Evolutionary conservation across 2,797 vertebrate species (phyloP).

Genomic region (Onychomys leucogaster): DNA sequence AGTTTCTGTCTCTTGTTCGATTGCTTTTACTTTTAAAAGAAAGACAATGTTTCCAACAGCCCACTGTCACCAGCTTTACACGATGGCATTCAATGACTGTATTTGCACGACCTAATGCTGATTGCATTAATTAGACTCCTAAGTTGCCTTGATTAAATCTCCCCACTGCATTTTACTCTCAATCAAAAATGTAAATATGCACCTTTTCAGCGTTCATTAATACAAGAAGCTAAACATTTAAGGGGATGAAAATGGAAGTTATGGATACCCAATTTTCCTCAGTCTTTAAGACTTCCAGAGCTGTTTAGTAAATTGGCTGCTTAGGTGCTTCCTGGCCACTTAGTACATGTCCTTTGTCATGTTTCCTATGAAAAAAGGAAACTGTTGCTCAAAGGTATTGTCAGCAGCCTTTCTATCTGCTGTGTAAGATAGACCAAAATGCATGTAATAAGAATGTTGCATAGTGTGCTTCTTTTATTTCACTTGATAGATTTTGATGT

Average conservation of each 20-base stretch:
- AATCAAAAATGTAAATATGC: conserved; percentile 88
- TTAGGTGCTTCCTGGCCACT: conserved; percentile 78
- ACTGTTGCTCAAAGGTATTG: conserved; percentile 69
- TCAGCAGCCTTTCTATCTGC: conserved; percentile 70
- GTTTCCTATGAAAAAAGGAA: conserved; percentile 68
- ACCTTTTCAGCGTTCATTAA: conserved; percentile 87
- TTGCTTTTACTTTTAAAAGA: conserved; percentile 70
- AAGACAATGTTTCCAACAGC: conserved; percentile 62
- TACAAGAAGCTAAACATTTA: conserved; percentile 83
- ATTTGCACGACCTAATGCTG: conserved; percentile 90
- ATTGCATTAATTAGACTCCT: conserved; percentile 90
- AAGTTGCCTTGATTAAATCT: conserved; percentile 90
- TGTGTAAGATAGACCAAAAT: conserved; percentile 68
- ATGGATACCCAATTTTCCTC: conserved; percentile 83
- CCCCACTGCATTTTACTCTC: conserved; percentile 88
- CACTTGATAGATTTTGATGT: conserved; percentile 67
- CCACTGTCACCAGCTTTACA: conserved; percentile 89
- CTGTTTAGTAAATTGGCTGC: conserved; percentile 72
- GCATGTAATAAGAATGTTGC: conserved; percentile 71
- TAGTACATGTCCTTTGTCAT: conserved; percentile 73
- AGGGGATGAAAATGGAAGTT: conserved; percentile 81
- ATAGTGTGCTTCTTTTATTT: conserved; percentile 55
- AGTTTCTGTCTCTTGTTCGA: conserved; percentile 76
- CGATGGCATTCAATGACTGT: conserved; percentile 92
- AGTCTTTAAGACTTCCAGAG: conserved; percentile 76